phyloP scores from a whole-genome alignment of 2,888 invertebrate species.

The Oegoconia quadripuncta region DNA sequence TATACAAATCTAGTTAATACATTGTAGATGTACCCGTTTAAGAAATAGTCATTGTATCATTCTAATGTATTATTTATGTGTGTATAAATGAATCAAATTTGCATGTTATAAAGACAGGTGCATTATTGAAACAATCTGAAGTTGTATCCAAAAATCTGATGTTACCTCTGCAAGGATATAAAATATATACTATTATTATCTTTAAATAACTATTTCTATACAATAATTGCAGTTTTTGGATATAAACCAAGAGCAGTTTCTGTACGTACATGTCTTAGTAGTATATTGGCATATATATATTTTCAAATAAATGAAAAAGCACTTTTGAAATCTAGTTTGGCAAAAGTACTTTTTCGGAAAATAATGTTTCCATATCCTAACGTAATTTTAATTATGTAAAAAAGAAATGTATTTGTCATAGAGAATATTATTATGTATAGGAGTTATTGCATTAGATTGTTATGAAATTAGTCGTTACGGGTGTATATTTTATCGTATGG shows the following conservation, averaged over 20 bases:
- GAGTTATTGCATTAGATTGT: conserved; percentile 59
- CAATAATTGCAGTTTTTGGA: too few relatives aligned
- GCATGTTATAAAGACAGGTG: too few relatives aligned
- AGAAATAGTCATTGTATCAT: conserved; percentile 6
- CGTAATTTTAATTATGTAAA: conserved; percentile 33
- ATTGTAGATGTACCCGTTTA: neutral
- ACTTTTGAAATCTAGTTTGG: conserved; percentile 13
- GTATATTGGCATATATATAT: conserved; percentile 23
- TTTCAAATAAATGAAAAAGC: conserved; percentile 13
- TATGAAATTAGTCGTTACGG: conserved; percentile 56
- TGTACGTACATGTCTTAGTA: conserved; percentile 26
- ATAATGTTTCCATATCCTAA: conserved; percentile 27
- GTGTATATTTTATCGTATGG: conserved; percentile 53
- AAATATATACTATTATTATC: too few relatives aligned
- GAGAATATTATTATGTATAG: conserved; percentile 39
- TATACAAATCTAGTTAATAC: neutral
- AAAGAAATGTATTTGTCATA: conserved; percentile 37
- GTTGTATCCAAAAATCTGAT: too few relatives aligned
- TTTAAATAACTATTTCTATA: too few relatives aligned
- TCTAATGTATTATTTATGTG: conserved; percentile 15
- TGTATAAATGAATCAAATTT: conserved; percentile 29
- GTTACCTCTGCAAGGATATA: too few relatives aligned
- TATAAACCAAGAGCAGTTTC: too few relatives aligned
- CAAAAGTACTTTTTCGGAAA: conserved; percentile 17
- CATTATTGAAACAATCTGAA: too few relatives aligned